phyloP scores from a whole-genome alignment of 2,113 vertebrate genomes.

The Isichthys henryi region DNA sequence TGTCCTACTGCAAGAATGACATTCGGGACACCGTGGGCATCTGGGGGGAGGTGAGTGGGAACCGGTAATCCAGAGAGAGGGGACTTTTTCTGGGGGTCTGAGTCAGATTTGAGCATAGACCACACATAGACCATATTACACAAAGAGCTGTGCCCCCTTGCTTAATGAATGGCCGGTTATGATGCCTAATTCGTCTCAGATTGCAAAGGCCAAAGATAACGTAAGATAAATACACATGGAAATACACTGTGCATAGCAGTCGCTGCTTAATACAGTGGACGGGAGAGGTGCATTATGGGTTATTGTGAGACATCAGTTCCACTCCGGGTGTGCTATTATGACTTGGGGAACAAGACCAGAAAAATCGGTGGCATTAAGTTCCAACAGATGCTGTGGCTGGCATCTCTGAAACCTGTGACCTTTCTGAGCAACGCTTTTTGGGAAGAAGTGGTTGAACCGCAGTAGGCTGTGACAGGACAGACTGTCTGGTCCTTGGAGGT shows the following conservation, averaged over 20 bases:
- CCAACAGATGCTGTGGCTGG: neutral
- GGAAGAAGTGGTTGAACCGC: too few relatives aligned
- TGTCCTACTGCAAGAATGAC: slow-evolving; percentile 97
- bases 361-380: neutral
- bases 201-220: neutral
- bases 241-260: neutral
- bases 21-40: slow-evolving; percentile 95
- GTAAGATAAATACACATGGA: neutral
- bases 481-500: neutral
- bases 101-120: too few relatives aligned
- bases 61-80: neutral
- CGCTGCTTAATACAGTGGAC: neutral
- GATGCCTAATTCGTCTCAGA: neutral
- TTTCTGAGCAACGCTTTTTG: neutral
- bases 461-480: neutral
- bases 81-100: neutral
- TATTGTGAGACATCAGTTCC: neutral
- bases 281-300: neutral
- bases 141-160: neutral
- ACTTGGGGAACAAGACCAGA: neutral
- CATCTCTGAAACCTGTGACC: neutral
- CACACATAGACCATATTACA: too few relatives aligned
- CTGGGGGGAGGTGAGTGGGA: slow-evolving; percentile 90
- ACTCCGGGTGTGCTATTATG: neutral
- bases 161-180: neutral